Evolutionary conservation across 2,888 invertebrate genomes (phyloP).

Genomic region (Drosophila nr. perissopoda): DNA sequence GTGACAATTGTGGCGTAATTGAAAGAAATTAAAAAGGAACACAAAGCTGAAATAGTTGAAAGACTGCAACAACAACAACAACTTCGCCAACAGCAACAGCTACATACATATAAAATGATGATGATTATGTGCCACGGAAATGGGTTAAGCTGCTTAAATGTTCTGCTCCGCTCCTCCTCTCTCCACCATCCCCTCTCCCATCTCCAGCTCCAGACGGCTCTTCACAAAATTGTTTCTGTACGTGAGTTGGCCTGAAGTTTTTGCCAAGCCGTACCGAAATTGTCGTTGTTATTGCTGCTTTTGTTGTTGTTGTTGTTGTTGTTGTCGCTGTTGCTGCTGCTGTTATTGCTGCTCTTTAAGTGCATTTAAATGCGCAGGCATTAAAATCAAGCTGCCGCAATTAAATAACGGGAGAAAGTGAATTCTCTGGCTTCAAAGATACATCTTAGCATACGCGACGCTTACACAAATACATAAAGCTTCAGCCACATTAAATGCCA

Average conservation of each 20-base stretch:
- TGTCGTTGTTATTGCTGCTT: slow-evolving; percentile 22
- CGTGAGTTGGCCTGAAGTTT: slow-evolving; percentile 56
- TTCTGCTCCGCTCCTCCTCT: slow-evolving; percentile 50
- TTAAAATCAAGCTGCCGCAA: slow-evolving; percentile 75
- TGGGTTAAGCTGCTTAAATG: slow-evolving; percentile 80
- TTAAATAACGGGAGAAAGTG: slow-evolving; percentile 73
- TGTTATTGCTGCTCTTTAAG: slow-evolving; percentile 43
- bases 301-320: slow-evolving; percentile 8
- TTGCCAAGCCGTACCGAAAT: slow-evolving; percentile 30
- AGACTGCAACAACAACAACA: slow-evolving; percentile 37
- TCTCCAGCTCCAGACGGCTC: slow-evolving; percentile 10
- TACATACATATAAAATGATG: slow-evolving; percentile 55
- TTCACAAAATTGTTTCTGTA: slow-evolving; percentile 54
- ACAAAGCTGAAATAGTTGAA: slow-evolving; percentile 60
- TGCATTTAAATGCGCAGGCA: slow-evolving; percentile 73
- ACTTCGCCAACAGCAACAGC: slow-evolving; percentile 1
- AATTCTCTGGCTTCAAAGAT: slow-evolving; percentile 38
- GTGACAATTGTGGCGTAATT: slow-evolving; percentile 76
- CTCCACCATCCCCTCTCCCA: neutral
- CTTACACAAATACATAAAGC: neutral
- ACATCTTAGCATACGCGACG: slow-evolving; percentile 41
- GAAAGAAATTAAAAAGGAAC: slow-evolving; percentile 73
- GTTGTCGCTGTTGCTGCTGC: slow-evolving; percentile 7
- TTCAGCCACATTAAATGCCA: slow-evolving; percentile 18
- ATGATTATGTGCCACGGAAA: slow-evolving; percentile 78